Evolutionary conservation across 2,113 vertebrate species (phyloP).

Genomic region (Jacana jacana): DNA sequence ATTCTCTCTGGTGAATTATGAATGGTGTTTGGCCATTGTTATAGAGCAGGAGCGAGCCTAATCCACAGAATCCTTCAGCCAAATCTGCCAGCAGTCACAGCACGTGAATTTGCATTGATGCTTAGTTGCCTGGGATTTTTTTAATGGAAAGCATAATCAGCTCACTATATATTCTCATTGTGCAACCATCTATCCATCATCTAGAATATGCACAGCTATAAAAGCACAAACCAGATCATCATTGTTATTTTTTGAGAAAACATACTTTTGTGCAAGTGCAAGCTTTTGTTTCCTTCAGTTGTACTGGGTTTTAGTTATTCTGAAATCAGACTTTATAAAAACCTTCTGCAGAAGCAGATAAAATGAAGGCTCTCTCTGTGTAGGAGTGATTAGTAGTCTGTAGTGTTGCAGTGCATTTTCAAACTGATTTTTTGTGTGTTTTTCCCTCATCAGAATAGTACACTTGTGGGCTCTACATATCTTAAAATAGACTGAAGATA

Average conservation of each 20-base stretch:
- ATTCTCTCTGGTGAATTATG: neutral
- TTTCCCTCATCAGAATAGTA: slow-evolving; percentile 70
- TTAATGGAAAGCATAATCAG: slow-evolving; percentile 32
- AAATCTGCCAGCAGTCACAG: slow-evolving; percentile 22
- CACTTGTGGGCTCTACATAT: slow-evolving; percentile 70
- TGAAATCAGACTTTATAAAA: slow-evolving; percentile 64
- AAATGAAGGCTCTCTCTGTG: slow-evolving; percentile 59
- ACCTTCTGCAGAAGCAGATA: slow-evolving; percentile 52
- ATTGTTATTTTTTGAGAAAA: slow-evolving; percentile 56
- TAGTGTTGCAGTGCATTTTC: slow-evolving; percentile 68
- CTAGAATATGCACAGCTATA: slow-evolving; percentile 49
- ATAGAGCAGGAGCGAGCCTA: neutral
- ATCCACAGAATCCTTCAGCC: neutral
- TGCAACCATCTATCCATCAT: slow-evolving; percentile 54
- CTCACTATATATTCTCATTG: slow-evolving; percentile 44
- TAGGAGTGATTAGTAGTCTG: slow-evolving; percentile 75
- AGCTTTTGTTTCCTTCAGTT: slow-evolving; percentile 63
- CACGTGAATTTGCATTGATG: slow-evolving; percentile 6
- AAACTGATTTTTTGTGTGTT: slow-evolving; percentile 72
- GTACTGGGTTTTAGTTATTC: slow-evolving; percentile 50
- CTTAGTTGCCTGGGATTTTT: slow-evolving; percentile 22
- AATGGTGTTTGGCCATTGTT: neutral
- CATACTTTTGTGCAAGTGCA: slow-evolving; percentile 51
- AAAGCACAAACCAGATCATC: slow-evolving; percentile 51
- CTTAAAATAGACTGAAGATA: slow-evolving; percentile 72